Base-by-base conservation (phyloP, 2,888 invertebrate genomes). In the Lordiphosa fenestrarum region DNA sequence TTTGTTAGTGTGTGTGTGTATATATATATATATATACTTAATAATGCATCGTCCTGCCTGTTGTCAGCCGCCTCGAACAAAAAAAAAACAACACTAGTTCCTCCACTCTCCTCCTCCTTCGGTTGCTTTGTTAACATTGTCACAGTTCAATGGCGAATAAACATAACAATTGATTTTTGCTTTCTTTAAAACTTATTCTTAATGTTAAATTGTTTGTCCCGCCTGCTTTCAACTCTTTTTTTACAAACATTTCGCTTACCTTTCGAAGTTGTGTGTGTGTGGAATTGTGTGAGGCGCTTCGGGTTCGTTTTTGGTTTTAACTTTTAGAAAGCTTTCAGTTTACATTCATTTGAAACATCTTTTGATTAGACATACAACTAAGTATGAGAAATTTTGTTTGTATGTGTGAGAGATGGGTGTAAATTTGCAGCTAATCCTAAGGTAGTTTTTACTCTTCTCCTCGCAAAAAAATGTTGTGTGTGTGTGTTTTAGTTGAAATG, bases 321-420 rank as follows among this genome's bases (percentile, higher is more conserved):
- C 75, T 85, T 78, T 77, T 70, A 62, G 66, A 83, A 82, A 78
- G 83, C 80, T 82, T 83, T 84, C 64, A 70, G 80, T 85, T 80
- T 77, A 80, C 84, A 77, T 81, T 67, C 73, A 83, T 84, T 78
- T 84, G 80, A 84, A 84, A 78, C 85, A 64, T 84, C 46, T 82
- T 77, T 83, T 83, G 84, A 76, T 76, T 76, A 76, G 77, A 64
- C 70, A 76, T 73, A 80, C 75, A 76, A 9, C 58, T 23, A 21
- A 12, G 40, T 50, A 40, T 40, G 44, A 19, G 19, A 40, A 30
- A 30, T 13, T 10, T 39, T 55, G 38, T 67, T 54, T 42, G 40
- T 53, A 40, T 33, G 2, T 48, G 21, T 19, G 19, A 4, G 19
- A 19, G 4, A 37, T 35, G 30, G 30, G 33, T 39, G 47, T 41